Conservation (phyloP, 2,888 invertebrate genomes). For the Hydriomena furcata region DNA sequence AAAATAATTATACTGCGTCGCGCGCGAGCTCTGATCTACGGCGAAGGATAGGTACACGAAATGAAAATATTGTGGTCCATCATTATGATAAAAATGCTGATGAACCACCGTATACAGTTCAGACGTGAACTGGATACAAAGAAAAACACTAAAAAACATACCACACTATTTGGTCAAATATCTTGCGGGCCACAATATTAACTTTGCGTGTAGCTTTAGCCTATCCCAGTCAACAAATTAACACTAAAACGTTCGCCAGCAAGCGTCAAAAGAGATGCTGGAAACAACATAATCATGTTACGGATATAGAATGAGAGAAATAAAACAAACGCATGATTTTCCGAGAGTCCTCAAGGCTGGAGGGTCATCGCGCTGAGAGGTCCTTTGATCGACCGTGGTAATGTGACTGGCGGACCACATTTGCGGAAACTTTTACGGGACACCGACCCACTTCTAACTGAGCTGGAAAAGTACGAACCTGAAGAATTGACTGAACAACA, state of each 20-base stretch:
- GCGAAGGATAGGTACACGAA: too few species aligned
- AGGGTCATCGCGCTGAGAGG: constrained; percentile 57
- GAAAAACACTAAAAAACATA: too few species aligned
- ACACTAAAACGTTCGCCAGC: constrained; percentile 31
- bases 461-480: constrained; percentile 58
- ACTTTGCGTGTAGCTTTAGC: too few species aligned
- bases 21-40: constrained; percentile 36
- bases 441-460: constrained; percentile 74
- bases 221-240: constrained; percentile 41
- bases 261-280: constrained; percentile 13
- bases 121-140: too few species aligned
- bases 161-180: too few species aligned
- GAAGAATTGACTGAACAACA: constrained; percentile 46
- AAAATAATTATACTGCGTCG: constrained; percentile 58
- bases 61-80: too few species aligned
- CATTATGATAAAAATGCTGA: too few species aligned
- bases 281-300: constrained; percentile 30
- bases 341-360: constrained; percentile 49
- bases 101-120: too few species aligned
- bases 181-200: too few species aligned
- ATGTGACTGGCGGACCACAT: constrained; percentile 63
- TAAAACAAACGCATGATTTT: constrained; percentile 61
- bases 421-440: constrained; percentile 78
- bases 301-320: constrained; percentile 38
- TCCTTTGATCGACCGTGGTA: constrained; percentile 72